These are phyloP conservation scores for Coregonus sp. DNA, from an alignment of 2,797 vertebrate genomes.

Conservation along the genomic window DNA sequence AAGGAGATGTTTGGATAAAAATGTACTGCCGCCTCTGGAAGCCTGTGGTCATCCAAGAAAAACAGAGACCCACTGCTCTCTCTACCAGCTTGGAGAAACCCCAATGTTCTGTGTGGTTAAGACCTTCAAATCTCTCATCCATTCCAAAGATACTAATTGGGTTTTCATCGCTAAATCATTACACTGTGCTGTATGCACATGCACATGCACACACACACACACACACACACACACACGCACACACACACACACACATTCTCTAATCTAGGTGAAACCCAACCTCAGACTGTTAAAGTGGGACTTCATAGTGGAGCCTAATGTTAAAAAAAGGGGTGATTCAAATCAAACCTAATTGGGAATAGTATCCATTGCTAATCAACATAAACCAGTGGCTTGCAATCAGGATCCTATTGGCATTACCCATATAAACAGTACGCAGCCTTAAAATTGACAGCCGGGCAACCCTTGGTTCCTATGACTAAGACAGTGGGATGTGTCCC, in stretches of 20 bases:
- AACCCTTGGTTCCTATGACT: conserved; percentile 38
- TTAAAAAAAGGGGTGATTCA: conserved; percentile 59
- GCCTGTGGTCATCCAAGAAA: conserved; percentile 34
- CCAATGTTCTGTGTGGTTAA: conserved; percentile 30
- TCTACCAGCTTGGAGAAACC: not conserved
- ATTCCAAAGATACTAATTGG: conserved; percentile 23
- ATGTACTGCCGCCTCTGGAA: conserved; percentile 16
- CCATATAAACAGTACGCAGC: conserved; percentile 60
- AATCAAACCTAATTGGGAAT: conserved; percentile 61
- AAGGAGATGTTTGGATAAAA: conserved; percentile 26
- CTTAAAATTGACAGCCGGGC: conserved; percentile 29
- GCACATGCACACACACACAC: not conserved
- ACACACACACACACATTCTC: not conserved
- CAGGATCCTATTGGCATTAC: conserved; percentile 50
- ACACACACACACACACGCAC: too few relatives aligned
- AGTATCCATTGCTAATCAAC: conserved; percentile 69
- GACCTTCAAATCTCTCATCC: conserved; percentile 23
- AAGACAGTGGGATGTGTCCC: conserved; percentile 57
- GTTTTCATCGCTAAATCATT: conserved; percentile 26
- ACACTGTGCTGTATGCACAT: not conserved
- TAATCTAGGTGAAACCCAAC: conserved; percentile 24
- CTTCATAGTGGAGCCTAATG: conserved; percentile 42
- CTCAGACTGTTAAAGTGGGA: conserved; percentile 58
- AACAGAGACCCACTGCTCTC: conserved; percentile 14
- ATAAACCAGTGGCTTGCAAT: conserved; percentile 55